Evolutionary conservation across 1,140 invertebrate genomes (phyloP), one percentile per base, ranked within the genome.

Genomic region (Drosophila ohnishii): DNA sequence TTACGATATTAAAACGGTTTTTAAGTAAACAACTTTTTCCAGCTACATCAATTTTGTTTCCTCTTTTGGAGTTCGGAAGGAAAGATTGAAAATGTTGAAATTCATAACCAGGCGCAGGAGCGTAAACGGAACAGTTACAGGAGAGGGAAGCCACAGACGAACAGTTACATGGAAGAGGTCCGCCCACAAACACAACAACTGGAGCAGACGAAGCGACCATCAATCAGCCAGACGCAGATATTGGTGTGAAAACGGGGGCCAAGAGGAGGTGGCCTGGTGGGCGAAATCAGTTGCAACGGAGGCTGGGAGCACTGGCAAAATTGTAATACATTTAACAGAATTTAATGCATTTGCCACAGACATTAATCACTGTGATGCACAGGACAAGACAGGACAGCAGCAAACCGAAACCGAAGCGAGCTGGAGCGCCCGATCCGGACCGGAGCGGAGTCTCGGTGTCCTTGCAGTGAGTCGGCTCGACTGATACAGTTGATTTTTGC

Each of bases 241-340:
- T 83, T 88, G 83, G 83, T 87, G 83, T 83, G 83, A 87, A 87
- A 79, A 60, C 58, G 63, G 67, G 42, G 45, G 25, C 50, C 34
- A 11, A 6, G 1, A 35, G 62, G 56, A 47, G 57, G 62, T 55
- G 42, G 44, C 9, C 7, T 19, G 39, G 51, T 0, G 47, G 13
- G 14, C 50, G 19, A 40, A 16, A 45, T 44, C 35, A 32, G 39
- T 35, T 59, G 73, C 44, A 67, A 25, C 14, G 55, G 63, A 34
- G 47, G 42, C 8, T 40, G 50, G 35, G 61, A 66, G 51, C 32
- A 60, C 64, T 88, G 80, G 80, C 81, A 86, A 90, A 90, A 90
- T 90, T 90, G 87, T 90, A 90, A 90, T 90, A 90, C 87, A 90
- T 90, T 90, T 90, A 90, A 90, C 80, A 87, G 87, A 90, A 90